Conservation (phyloP, 2,797 vertebrate genomes). For the Pyrocephalus nanus region DNA sequence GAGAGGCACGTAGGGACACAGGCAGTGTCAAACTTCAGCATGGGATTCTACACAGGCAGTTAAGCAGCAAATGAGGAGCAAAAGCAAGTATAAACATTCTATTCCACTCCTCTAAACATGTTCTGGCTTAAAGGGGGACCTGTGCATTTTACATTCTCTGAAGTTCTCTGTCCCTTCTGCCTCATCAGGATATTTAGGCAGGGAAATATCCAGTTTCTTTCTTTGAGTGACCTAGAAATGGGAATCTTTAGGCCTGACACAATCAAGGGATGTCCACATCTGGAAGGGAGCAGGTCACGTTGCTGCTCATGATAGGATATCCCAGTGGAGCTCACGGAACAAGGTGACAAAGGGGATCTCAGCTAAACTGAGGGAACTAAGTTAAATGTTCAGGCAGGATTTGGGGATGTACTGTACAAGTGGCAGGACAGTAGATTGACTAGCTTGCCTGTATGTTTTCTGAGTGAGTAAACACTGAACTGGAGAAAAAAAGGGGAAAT, state of each 20-base stretch:
- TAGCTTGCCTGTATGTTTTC: not conserved
- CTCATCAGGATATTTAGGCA: not conserved
- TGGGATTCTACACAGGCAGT: not conserved
- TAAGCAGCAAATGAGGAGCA: not conserved
- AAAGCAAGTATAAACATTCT: not conserved
- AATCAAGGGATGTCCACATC: not conserved
- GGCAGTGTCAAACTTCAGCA: not conserved
- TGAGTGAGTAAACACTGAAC: not conserved
- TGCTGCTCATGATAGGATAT: not conserved
- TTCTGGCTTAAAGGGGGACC: not conserved
- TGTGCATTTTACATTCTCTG: rapidly evolving
- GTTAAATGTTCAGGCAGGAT: not conserved
- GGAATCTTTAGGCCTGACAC: not conserved
- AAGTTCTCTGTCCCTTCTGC: not conserved
- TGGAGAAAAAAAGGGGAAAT: not conserved
- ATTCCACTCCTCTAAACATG: not conserved
- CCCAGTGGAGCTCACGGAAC: not conserved
- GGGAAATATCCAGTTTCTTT: not conserved
- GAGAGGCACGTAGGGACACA: not conserved
- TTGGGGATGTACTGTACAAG: not conserved
- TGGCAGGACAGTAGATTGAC: not conserved
- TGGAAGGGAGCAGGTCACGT: not conserved
- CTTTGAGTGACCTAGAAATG: not conserved
- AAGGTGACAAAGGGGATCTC: not conserved
- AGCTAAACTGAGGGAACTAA: rapidly evolving